Percentiles rank a stretch among this genome's conserved stretches.
phyloP scores from a whole-genome alignment of 2,888 invertebrate genomes.

The Melolontha melolontha region DNA sequence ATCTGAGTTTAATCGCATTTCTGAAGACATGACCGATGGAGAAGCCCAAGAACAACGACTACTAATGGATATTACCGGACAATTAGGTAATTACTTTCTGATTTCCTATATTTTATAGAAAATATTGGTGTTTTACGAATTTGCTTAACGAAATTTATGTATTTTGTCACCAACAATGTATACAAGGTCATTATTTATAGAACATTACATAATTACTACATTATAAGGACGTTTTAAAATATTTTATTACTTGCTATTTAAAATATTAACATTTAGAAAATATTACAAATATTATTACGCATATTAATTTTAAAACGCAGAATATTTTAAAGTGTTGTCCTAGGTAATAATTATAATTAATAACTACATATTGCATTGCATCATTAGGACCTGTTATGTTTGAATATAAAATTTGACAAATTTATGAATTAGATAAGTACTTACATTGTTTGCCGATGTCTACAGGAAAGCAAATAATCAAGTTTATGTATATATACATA shows the following conservation, averaged over 20 bases:
- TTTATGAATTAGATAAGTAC: conserved; percentile 7
- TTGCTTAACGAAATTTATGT: neutral
- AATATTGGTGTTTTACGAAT: neutral
- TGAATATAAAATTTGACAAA: neutral
- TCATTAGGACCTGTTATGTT: neutral
- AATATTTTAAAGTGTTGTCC: no score
- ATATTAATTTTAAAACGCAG: no score
- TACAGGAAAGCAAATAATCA: conserved; percentile 2
- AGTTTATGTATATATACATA: neutral
- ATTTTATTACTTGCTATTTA: no score
- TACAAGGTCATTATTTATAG: neutral
- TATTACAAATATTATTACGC: no score
- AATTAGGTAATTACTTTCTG: conserved; percentile 73
- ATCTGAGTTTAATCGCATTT: conserved; percentile 83
- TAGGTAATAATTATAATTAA: no score
- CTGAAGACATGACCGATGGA: conserved; percentile 83
- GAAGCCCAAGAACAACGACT: conserved; percentile 92
- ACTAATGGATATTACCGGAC: conserved; percentile 87
- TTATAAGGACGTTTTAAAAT: no score
- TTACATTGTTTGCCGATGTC: conserved; percentile 7
- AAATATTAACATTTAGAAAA: no score
- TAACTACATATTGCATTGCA: neutral
- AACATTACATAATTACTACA: neutral
- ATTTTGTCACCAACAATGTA: neutral
- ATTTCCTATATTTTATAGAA: neutral